Conservation (phyloP, 1,140 invertebrate species). For the Sesamia nonagrioides region DNA sequence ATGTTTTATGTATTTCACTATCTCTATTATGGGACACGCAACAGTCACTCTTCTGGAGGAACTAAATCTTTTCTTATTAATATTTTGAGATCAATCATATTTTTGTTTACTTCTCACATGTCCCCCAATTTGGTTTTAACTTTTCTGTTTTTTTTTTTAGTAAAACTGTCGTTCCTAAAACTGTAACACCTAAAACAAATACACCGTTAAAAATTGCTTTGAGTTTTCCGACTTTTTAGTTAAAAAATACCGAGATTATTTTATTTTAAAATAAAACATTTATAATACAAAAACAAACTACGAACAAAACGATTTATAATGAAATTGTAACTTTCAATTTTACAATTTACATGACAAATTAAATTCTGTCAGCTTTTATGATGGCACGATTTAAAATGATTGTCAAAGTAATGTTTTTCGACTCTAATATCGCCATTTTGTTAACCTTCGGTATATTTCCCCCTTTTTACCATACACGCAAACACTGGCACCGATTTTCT, state of each 20-base stretch:
- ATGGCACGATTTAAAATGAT: conserved; percentile 45
- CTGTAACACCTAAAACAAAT: neutral
- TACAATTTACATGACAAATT: conserved; percentile 39
- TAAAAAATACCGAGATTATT: conserved; percentile 6
- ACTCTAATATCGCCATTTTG: conserved; percentile 9
- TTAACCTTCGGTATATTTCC: conserved; percentile 1
- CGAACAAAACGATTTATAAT: conserved; percentile 24
- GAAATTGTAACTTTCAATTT: conserved; percentile 34
- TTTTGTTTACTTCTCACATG: conserved; percentile 65
- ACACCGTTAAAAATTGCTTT: conserved; percentile 41
- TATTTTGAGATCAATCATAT: conserved; percentile 83
- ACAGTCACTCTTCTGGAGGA: conserved; percentile 74
- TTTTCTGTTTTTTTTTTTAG: conserved; percentile 1
- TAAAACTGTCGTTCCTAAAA: conserved; percentile 32
- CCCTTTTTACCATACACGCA: neutral
- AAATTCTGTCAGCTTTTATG: conserved; percentile 33
- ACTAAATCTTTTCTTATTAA: conserved; percentile 77
- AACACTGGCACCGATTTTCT: too few species aligned
- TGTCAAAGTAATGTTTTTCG: conserved; percentile 28
- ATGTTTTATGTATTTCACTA: conserved; percentile 56
- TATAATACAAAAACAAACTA: conserved; percentile 45
- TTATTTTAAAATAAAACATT: conserved; percentile 25
- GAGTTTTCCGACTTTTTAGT: conserved; percentile 1
- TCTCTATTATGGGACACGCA: conserved; percentile 70
- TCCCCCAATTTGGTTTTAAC: conserved; percentile 74